A percentile compares a stretch with the other conserved stretches of the same genome.
phyloP scores from a whole-genome alignment of 1,140 invertebrate species.

The Calephelis virginiensis region DNA sequence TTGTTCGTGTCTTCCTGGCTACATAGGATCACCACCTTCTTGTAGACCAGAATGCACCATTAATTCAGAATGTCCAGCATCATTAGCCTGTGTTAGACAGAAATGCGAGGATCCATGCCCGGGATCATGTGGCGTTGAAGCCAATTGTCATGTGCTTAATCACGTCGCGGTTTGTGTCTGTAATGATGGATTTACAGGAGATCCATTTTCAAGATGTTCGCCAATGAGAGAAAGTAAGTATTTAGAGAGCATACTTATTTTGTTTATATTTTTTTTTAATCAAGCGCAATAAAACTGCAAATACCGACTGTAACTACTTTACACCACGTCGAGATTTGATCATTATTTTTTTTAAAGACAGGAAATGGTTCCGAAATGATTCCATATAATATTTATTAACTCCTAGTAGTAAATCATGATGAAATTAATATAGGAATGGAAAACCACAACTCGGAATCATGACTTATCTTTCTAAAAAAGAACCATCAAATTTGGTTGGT shows the following conservation, averaged over 20 bases:
- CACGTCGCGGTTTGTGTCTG: slow-evolving; percentile 88
- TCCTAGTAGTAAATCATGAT: no score
- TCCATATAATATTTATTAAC: no score
- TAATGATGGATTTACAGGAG: slow-evolving; percentile 84
- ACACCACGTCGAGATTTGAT: no score
- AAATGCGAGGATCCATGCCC: slow-evolving; percentile 87
- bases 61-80: slow-evolving; percentile 85
- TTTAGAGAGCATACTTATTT: background rate
- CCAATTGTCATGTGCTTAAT: slow-evolving; percentile 85
- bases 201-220: slow-evolving; percentile 86
- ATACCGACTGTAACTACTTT: no score
- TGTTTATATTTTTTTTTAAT: background rate
- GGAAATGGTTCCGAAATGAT: no score
- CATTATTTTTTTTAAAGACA: no score
- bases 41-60: slow-evolving; percentile 87
- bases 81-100: slow-evolving; percentile 85
- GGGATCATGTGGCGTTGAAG: slow-evolving; percentile 86
- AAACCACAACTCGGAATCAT: no score
- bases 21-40: slow-evolving; percentile 86
- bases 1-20: slow-evolving; percentile 87
- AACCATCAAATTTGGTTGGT: no score
- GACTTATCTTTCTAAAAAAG: no score
- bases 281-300: no score
- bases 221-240: slow-evolving; percentile 71
- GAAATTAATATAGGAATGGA: no score